phyloP scores from a whole-genome alignment of 2,888 invertebrate genomes.

The Drosophila greeni region DNA sequence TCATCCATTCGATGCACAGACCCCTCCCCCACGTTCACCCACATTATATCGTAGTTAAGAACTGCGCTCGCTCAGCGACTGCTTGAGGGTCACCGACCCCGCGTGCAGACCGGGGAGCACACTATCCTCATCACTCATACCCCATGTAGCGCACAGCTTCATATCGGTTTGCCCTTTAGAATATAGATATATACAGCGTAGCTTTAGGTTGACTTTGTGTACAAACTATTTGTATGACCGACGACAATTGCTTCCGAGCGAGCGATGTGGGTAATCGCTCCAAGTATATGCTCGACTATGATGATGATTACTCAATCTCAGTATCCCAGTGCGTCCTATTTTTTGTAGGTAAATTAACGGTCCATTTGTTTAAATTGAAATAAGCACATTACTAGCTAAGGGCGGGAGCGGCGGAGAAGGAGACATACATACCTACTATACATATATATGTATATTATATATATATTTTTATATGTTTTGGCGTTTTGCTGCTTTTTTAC shows the following conservation, averaged over 20 bases:
- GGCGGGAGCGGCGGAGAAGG: slow-evolving; percentile 2
- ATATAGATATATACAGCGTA: slow-evolving; percentile 42
- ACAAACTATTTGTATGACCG: slow-evolving; percentile 69
- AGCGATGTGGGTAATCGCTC: slow-evolving; percentile 29
- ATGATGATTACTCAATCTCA: slow-evolving; percentile 36
- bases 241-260: slow-evolving; percentile 45
- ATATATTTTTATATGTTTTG: slow-evolving; percentile 70
- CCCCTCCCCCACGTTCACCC: slow-evolving; percentile 3
- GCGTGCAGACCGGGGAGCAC: slow-evolving; percentile 7
- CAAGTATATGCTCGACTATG: slow-evolving; percentile 32
- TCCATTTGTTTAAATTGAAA: slow-evolving; percentile 48
- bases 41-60: slow-evolving; percentile 22
- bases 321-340: slow-evolving; percentile 65
- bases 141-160: slow-evolving; percentile 33
- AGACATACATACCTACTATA: slow-evolving; percentile 37
- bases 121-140: slow-evolving; percentile 9
- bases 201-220: slow-evolving; percentile 60
- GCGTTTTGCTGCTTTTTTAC: slow-evolving; percentile 71
- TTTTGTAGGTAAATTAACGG: slow-evolving; percentile 51
- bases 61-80: slow-evolving; percentile 51
- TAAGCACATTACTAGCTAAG: slow-evolving; percentile 28
- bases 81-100: slow-evolving; percentile 44
- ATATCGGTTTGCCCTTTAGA: slow-evolving; percentile 61
- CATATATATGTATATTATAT: slow-evolving; percentile 40
- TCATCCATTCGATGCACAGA: slow-evolving; percentile 47